phyloP scores from a whole-genome alignment of 2,113 vertebrate species.

The Toxostoma redivivum region DNA sequence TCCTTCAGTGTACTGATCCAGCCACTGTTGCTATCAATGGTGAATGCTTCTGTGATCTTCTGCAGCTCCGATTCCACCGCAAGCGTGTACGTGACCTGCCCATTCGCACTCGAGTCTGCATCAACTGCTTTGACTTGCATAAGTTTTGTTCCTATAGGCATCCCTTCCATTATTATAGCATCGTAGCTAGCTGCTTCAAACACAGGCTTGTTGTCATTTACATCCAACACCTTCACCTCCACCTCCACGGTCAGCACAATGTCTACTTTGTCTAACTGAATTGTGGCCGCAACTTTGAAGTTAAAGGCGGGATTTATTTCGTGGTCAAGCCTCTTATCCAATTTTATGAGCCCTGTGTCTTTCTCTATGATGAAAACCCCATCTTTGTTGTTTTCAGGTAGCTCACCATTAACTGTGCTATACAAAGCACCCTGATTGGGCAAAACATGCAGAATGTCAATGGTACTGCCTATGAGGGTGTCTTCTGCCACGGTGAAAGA shows the following conservation, averaged over 20 bases:
- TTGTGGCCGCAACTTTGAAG: conserved; percentile 87
- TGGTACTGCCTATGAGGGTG: conserved; percentile 80
- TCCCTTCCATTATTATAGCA: conserved; percentile 89
- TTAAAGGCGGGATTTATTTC: conserved; percentile 80
- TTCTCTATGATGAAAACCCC: conserved; percentile 87
- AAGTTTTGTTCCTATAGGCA: conserved; percentile 86
- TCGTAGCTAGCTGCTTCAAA: conserved; percentile 88
- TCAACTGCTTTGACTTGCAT: conserved; percentile 88
- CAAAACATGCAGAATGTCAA: conserved; percentile 83
- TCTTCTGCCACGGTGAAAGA: conserved; percentile 87
- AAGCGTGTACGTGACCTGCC: conserved; percentile 91
- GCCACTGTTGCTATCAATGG: conserved; percentile 90
- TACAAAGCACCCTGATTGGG: conserved; percentile 76
- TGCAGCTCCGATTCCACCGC: conserved; percentile 74
- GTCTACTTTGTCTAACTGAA: conserved; percentile 84
- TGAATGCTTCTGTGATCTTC: conserved; percentile 76
- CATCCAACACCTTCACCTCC: conserved; percentile 87
- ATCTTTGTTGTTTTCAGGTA: conserved; percentile 85
- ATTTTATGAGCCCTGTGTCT: conserved; percentile 86
- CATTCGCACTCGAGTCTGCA: conserved; percentile 88
- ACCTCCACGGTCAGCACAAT: conserved; percentile 85
- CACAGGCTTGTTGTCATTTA: conserved; percentile 93
- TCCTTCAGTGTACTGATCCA: conserved; percentile 93
- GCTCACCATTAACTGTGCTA: conserved; percentile 84
- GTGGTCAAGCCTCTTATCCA: conserved; percentile 91